Evolutionary conservation across 92 coral and sea anemone species (phyloP), one percentile per base, ranked within the genome.

Genomic region (Umimayanthus chanpuru): DNA sequence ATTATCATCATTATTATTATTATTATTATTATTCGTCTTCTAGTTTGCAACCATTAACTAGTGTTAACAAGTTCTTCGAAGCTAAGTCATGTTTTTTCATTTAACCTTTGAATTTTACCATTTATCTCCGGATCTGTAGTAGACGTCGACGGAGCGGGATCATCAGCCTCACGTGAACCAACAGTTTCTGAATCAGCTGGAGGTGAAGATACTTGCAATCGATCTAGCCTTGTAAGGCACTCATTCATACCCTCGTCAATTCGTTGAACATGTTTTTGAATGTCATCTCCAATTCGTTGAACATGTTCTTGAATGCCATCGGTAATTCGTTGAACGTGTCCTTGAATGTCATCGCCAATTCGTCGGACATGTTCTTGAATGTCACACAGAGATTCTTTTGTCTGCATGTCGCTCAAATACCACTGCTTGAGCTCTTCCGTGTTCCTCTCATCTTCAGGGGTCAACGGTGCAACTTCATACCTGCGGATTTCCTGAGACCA

Each of bases 401-500:
- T 75, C n/a, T 38, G 47, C 50, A 75, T 10, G 79, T 75, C 53
- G 25, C 29, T 75, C 23, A 75, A 25, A 43, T 75, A 75, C 79
- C 79, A 75, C 53, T 75, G 47, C 50, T 36, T 75, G 44, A 75
- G 79, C 28, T 75, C 79, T 75, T 75, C 53, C 6, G 50, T 43
- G 79, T 75, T 75, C 39, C 47, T 39, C 14, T 75, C 79, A 20
- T 75, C 79, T 36, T 75, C 79, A 16, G 79, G 79, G 5, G 79
- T 75, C 14, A 75, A 18, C 15, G 79, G 79, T 39, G 79, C 79
- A 21, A 10, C 50, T 75, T 39, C 30, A 75, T 75, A 75, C 14
- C 28, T 36, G 53, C 25, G 23, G 49, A 75, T 75, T 75, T 75
- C 79, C 79, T 75, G 47, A 75, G 79, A 75, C 79, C 79, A 75